These are phyloP conservation scores for Borostomias antarcticus DNA, from an alignment of 2,797 vertebrate genomes.

Conservation along the genomic window DNA sequence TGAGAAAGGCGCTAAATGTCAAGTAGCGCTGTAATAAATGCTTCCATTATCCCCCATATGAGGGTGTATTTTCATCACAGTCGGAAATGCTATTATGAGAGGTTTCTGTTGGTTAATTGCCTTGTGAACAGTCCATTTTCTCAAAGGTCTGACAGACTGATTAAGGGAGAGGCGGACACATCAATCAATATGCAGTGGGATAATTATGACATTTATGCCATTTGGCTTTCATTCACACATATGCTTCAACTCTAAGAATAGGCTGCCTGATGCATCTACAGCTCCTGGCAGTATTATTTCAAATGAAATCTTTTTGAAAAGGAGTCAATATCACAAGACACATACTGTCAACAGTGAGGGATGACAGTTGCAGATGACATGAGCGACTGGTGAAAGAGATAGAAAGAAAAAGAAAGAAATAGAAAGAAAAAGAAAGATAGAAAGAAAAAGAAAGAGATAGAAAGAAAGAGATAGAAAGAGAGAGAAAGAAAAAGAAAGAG, in stretches of 20 bases:
- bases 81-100: no score
- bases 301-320: no score
- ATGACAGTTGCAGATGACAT: no score
- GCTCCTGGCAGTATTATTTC: no score
- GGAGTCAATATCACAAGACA: no score
- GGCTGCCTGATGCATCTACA: no score
- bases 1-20: no score
- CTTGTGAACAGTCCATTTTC: background rate
- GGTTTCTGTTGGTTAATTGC: background rate
- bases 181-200: slow-evolving; percentile 11
- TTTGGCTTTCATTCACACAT: slow-evolving; percentile 20
- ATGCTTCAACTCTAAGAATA: no score
- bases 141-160: slow-evolving; percentile 6
- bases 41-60: background rate
- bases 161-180: background rate
- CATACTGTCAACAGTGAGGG: no score
- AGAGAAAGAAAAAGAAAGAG: background rate
- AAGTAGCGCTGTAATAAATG: background rate
- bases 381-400: no score
- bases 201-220: slow-evolving; percentile 30
- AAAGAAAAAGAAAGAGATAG: background rate
- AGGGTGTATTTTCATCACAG: no score
- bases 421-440: background rate
- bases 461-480: background rate
- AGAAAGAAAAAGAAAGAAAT: background rate